Percentiles rank a stretch among this genome's conserved stretches.
Evolutionary conservation across 2,113 vertebrate species (phyloP).

Genomic region (Junco hyemalis): DNA sequence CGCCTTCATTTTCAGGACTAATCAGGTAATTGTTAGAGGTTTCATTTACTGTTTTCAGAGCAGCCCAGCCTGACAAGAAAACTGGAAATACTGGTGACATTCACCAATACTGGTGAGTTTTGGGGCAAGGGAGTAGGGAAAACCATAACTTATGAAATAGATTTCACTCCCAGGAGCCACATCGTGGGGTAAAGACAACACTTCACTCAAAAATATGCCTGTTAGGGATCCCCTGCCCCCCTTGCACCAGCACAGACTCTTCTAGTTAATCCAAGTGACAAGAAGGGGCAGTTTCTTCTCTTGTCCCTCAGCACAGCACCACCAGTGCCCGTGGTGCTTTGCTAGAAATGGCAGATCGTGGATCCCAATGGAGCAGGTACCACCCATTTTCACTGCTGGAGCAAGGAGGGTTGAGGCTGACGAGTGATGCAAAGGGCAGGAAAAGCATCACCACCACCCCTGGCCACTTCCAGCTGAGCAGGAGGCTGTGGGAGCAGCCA

Average conservation of each 20-base stretch:
- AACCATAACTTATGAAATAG: background rate
- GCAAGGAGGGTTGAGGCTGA: background rate
- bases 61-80: background rate
- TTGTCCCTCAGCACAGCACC: background rate
- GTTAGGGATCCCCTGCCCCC: background rate
- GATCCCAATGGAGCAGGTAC: accelerated
- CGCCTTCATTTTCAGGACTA: background rate
- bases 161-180: background rate
- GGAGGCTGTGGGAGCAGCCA: background rate
- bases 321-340: accelerated
- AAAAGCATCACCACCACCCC: background rate
- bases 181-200: accelerated
- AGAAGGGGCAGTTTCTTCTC: accelerated
- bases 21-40: background rate
- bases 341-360: accelerated
- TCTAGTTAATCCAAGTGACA: background rate
- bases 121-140: background rate
- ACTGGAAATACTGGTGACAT: background rate
- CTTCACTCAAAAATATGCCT: accelerated
- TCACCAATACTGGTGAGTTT: too few species aligned
- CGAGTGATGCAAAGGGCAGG: accelerated
- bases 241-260: background rate
- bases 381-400: accelerated
- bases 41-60: background rate
- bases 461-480: background rate